A percentile compares a stretch with the other conserved stretches of the same genome.
Evolutionary conservation across 2,888 invertebrate species (phyloP).

Genomic region (Pyrrhosoma nymphula): DNA sequence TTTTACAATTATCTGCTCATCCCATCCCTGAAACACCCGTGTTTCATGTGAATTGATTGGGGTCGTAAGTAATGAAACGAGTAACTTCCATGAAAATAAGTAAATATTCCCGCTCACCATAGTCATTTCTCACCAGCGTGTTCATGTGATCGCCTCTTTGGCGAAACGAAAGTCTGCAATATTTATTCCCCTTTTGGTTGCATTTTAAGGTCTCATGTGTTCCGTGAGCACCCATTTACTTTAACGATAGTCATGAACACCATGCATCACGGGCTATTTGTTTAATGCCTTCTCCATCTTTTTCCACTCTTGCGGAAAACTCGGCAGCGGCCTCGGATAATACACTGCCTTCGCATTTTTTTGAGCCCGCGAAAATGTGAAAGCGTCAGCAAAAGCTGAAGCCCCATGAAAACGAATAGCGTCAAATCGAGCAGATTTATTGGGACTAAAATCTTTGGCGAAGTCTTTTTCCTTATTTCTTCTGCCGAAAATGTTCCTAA

Average conservation of each 20-base stretch:
- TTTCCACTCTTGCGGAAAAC: background rate
- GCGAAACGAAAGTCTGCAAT: no score
- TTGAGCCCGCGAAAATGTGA: background rate
- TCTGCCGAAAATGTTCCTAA: background rate
- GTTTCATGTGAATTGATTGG: no score
- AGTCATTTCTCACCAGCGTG: background rate
- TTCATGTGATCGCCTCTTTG: background rate
- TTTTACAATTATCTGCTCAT: no score
- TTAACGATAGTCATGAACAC: background rate
- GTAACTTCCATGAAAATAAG: background rate
- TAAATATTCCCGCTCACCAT: background rate
- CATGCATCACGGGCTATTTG: background rate
- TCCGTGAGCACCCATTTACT: background rate
- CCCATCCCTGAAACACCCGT: no score
- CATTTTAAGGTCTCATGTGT: background rate
- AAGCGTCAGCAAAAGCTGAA: background rate
- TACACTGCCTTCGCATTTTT: background rate
- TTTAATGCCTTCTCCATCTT: background rate
- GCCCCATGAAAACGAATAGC: background rate
- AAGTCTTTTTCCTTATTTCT: background rate
- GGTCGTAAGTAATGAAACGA: no score
- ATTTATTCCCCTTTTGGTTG: background rate
- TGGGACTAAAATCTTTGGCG: background rate
- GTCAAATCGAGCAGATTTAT: slow-evolving; percentile 20
- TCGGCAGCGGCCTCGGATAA: background rate